Percentiles rank a stretch among this genome's conserved stretches.
phyloP scores from a whole-genome alignment of 2,888 invertebrate genomes.

The Erebia ligea region DNA sequence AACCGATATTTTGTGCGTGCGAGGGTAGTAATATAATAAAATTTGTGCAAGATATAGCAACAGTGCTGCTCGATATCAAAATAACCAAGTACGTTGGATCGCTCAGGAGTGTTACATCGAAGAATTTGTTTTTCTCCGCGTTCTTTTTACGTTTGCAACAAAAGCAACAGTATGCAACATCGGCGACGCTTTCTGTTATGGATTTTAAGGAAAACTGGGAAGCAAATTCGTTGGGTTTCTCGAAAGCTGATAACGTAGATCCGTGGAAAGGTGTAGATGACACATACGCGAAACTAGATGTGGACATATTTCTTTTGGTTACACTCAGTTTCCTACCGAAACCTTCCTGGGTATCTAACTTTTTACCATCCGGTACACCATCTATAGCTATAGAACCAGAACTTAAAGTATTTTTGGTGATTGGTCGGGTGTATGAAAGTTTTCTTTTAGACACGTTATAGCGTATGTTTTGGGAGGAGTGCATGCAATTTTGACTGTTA shows the following conservation, averaged over 20 bases:
- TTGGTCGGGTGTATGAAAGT: constrained; percentile 62
- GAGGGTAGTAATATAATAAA: constrained; percentile 92
- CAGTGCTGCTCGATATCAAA: constrained; percentile 91
- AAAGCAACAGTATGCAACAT: constrained; percentile 73
- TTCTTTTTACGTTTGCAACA: constrained; percentile 67
- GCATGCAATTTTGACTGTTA: constrained; percentile 52
- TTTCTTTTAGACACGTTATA: constrained; percentile 68
- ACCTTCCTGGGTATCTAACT: constrained; percentile 66
- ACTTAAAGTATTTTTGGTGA: constrained; percentile 75
- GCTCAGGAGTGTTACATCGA: constrained; percentile 87
- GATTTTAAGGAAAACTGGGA: constrained; percentile 90
- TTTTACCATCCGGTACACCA: constrained; percentile 77
- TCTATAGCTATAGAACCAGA: constrained; percentile 84
- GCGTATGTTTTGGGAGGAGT: constrained; percentile 49
- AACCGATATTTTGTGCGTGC: constrained; percentile 88
- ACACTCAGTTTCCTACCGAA: constrained; percentile 65
- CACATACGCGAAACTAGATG: constrained; percentile 92
- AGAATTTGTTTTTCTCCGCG: constrained; percentile 84
- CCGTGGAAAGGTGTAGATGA: constrained; percentile 93
- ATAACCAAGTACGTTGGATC: constrained; percentile 93
- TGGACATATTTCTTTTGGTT: constrained; percentile 87
- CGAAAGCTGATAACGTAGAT: constrained; percentile 89
- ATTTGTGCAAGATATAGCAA: constrained; percentile 94
- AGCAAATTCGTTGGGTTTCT: constrained; percentile 89
- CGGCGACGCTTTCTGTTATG: constrained; percentile 82